Conservation (phyloP, 2,797 vertebrate species). For the Sylvia borin region DNA sequence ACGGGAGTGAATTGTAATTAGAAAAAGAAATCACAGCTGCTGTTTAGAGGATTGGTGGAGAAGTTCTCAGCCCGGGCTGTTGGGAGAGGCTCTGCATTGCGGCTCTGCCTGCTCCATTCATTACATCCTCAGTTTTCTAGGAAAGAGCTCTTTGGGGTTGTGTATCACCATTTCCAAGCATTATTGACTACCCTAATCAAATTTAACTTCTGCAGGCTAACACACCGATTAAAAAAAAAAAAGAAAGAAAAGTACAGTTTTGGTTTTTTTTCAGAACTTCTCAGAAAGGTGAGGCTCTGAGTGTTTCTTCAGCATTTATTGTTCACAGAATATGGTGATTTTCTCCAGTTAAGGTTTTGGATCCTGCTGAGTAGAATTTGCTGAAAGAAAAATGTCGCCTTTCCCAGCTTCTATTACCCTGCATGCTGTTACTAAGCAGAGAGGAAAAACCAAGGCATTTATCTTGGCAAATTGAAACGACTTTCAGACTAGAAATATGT, state of each 20-base stretch:
- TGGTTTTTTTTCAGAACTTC: not conserved
- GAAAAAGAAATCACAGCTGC: slow-evolving; percentile 42
- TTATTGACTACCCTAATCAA: slow-evolving; percentile 47
- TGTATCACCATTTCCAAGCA: slow-evolving; percentile 30
- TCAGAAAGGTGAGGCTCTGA: not conserved
- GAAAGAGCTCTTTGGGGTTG: slow-evolving; percentile 20
- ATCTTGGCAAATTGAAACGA: slow-evolving; percentile 31
- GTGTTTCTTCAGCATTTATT: not conserved
- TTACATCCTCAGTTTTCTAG: slow-evolving; percentile 40
- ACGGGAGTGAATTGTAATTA: slow-evolving; percentile 26
- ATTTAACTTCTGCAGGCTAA: slow-evolving; percentile 22
- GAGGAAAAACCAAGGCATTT: slow-evolving; percentile 25
- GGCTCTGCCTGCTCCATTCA: not conserved
- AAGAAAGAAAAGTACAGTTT: not conserved
- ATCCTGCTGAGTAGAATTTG: slow-evolving; percentile 34
- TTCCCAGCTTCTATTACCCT: slow-evolving; percentile 6
- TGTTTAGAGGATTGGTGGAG: slow-evolving; percentile 11
- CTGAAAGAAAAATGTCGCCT: not conserved
- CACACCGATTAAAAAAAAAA: not conserved
- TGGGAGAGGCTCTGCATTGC: slow-evolving; percentile 54
- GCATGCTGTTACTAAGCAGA: slow-evolving; percentile 8
- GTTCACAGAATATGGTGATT: slow-evolving; percentile 27
- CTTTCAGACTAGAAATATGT: not conserved
- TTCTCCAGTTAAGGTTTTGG: slow-evolving; percentile 25
- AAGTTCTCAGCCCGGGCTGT: not conserved